Evolutionary conservation across 2,113 vertebrate genomes (phyloP).

Genomic region (Monarcha castaneiventris): DNA sequence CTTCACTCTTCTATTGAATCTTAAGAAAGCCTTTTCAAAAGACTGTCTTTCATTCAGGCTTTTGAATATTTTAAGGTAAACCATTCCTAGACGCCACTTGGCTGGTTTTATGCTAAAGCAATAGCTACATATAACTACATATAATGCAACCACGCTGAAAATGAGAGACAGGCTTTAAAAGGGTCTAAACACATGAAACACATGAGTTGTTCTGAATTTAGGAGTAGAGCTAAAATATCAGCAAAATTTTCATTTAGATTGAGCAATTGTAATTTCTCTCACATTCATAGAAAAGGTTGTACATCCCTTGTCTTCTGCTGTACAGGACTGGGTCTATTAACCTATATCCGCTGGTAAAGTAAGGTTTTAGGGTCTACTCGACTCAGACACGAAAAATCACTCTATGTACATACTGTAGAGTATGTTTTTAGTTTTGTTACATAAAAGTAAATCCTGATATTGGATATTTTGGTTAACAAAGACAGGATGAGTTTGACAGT

Average conservation of each 20-base stretch:
- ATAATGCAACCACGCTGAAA: not conserved
- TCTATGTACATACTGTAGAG: rapidly evolving
- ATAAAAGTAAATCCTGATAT: not conserved
- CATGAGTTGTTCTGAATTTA: not conserved
- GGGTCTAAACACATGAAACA: not conserved
- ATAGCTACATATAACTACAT: not conserved
- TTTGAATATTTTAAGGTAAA: not conserved
- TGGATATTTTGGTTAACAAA: not conserved
- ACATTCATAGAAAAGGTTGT: not conserved
- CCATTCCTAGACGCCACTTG: not conserved
- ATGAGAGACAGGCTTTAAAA: not conserved
- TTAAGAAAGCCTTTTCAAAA: not conserved
- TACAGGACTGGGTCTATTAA: not conserved
- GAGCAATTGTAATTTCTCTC: not conserved
- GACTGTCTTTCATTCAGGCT: not conserved
- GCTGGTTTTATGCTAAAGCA: not conserved
- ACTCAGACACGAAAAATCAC: not conserved
- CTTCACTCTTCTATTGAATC: not conserved
- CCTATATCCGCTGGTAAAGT: not conserved
- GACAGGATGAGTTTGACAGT: not conserved
- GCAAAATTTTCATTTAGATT: not conserved
- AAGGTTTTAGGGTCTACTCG: not conserved
- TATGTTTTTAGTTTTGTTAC: not conserved
- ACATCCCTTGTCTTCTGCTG: not conserved
- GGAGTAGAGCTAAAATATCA: not conserved